Conservation (phyloP, 2,888 invertebrate species). For the Brenthis daphne region DNA sequence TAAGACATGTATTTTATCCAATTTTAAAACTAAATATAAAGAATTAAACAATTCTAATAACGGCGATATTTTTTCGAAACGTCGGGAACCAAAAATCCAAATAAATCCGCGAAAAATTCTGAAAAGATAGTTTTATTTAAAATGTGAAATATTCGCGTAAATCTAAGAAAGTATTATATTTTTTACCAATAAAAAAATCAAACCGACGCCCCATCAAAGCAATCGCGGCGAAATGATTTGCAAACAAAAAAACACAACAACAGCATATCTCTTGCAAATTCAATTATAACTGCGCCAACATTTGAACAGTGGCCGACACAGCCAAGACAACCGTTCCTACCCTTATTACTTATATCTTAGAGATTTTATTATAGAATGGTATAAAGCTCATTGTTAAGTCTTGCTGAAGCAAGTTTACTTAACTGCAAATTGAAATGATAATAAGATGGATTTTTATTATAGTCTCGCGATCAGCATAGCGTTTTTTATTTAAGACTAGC, state of each 20-base stretch:
- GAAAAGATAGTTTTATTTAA: too few relatives aligned
- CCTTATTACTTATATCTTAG: constrained; percentile 5
- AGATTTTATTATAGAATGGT: neutral
- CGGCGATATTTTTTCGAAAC: too few relatives aligned
- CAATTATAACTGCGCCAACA: constrained; percentile 71
- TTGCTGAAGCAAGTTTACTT: constrained; percentile 11
- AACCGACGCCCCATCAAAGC: constrained; percentile 4
- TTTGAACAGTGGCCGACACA: constrained; percentile 10
- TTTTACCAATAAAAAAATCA: constrained; percentile 1
- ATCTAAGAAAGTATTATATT: neutral
- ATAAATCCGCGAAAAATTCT: too few relatives aligned
- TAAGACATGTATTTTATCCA: too few relatives aligned
- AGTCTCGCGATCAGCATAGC: neutral
- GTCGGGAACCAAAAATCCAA: too few relatives aligned
- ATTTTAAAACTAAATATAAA: too few relatives aligned
- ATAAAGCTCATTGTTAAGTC: constrained; percentile 17
- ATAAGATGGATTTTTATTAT: constrained; percentile 2
- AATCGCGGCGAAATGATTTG: constrained; percentile 16
- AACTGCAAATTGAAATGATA: constrained; percentile 19
- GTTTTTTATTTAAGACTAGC: neutral
- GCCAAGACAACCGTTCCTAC: neutral
- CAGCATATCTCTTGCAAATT: constrained; percentile 45
- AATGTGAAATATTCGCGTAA: too few relatives aligned
- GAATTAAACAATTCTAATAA: too few relatives aligned
- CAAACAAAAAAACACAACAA: constrained; percentile 24